These are phyloP conservation scores for Caenorhabditis sp. DNA, from an alignment of 2,888 invertebrate genomes.

Conservation along the genomic window DNA sequence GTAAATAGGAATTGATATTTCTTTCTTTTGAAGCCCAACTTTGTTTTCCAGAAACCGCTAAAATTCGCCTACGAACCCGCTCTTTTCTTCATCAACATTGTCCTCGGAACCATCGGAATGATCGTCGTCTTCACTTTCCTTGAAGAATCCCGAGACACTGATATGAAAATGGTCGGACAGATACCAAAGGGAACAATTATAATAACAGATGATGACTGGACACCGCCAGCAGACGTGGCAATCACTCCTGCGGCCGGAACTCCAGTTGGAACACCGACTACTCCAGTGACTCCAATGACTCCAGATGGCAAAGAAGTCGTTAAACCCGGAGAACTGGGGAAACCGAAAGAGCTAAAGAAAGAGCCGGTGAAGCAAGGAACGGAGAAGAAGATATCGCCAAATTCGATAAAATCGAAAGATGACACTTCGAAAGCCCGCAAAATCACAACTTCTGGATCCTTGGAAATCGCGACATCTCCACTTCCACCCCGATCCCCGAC, in stretches of 20 bases:
- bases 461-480: too few relatives aligned
- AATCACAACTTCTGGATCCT: too few relatives aligned
- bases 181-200: conserved; percentile 5
- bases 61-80: conserved; percentile 54
- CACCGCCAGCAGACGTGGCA: not conserved
- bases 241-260: too few relatives aligned
- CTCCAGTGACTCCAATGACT: not conserved
- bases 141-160: conserved; percentile 53
- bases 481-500: too few relatives aligned
- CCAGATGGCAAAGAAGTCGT: not conserved
- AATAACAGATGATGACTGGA: conserved; percentile 2
- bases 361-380: not conserved
- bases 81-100: conserved; percentile 54
- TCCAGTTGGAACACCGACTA: too few relatives aligned
- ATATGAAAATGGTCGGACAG: conserved; percentile 56
- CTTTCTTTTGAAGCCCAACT: too few relatives aligned
- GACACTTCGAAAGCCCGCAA: too few relatives aligned
- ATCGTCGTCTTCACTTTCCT: conserved; percentile 40
- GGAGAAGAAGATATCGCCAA: not conserved
- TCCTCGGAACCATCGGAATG: conserved; percentile 37
- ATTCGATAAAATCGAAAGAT: too few relatives aligned
- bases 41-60: conserved; percentile 44
- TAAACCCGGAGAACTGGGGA: conserved; percentile 6
- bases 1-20: too few relatives aligned
- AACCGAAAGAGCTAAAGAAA: conserved; percentile 1